Conservation (phyloP, 2,888 invertebrate genomes). For the Dusona sp. region DNA sequence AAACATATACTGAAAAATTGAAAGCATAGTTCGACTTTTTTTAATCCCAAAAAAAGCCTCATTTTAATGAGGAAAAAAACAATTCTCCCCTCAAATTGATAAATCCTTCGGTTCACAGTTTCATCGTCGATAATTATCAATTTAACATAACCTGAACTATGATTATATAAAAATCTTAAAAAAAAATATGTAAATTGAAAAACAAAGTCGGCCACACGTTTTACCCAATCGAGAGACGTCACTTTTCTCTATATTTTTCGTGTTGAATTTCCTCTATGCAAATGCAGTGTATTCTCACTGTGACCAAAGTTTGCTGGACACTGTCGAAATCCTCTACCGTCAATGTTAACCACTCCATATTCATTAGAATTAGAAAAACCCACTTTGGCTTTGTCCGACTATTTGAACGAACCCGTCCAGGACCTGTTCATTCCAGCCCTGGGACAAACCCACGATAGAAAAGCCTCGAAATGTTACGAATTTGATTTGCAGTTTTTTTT, state of each 20-base stretch:
- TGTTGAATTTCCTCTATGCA: background rate
- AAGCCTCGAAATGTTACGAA: background rate
- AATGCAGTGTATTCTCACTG: conserved; percentile 3
- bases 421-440: no score
- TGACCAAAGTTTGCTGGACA: background rate
- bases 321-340: background rate
- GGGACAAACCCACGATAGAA: background rate
- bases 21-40: no score
- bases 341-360: background rate
- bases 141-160: background rate
- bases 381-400: conserved; percentile 2
- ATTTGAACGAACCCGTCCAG: background rate
- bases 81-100: background rate
- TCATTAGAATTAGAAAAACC: conserved; percentile 20
- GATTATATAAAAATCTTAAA: background rate
- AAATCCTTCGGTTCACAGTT: background rate
- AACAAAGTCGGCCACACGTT: background rate
- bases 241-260: background rate
- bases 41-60: no score
- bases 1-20: no score
- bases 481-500: background rate
- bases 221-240: background rate
- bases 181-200: background rate
- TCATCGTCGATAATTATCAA: background rate
- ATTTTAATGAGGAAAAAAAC: no score